These are phyloP conservation scores for Acanthis flammea DNA, from an alignment of 2,797 vertebrate species.

Conservation along the genomic window DNA sequence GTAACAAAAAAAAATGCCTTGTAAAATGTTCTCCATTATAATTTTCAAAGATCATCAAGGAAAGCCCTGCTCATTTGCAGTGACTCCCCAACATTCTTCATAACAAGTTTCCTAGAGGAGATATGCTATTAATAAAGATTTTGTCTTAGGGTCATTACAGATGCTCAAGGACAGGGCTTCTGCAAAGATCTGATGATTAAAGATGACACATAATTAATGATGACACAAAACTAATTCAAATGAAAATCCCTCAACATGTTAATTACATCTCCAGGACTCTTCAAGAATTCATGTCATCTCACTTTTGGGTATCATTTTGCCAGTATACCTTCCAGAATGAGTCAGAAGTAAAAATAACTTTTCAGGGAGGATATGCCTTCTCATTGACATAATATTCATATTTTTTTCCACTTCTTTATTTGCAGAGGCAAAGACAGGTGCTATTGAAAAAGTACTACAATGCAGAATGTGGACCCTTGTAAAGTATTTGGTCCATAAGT, in stretches of 20 bases:
- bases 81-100: background rate
- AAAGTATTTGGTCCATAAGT: background rate
- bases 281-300: background rate
- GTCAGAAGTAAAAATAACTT: background rate
- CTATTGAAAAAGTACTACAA: background rate
- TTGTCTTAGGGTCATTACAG: background rate
- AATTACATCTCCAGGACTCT: background rate
- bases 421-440: background rate
- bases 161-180: background rate
- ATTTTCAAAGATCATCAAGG: background rate
- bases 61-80: background rate
- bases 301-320: background rate
- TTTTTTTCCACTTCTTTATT: background rate
- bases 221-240: background rate
- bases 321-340: background rate
- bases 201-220: background rate
- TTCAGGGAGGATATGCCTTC: background rate
- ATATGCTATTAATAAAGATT: background rate
- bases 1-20: background rate
- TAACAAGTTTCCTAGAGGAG: background rate
- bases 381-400: fast-evolving
- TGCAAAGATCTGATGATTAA: background rate
- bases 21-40: background rate
- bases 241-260: background rate
- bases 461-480: background rate